Evolutionary conservation across 2,113 vertebrate genomes (phyloP).

Genomic region (Trachemys scripta): DNA sequence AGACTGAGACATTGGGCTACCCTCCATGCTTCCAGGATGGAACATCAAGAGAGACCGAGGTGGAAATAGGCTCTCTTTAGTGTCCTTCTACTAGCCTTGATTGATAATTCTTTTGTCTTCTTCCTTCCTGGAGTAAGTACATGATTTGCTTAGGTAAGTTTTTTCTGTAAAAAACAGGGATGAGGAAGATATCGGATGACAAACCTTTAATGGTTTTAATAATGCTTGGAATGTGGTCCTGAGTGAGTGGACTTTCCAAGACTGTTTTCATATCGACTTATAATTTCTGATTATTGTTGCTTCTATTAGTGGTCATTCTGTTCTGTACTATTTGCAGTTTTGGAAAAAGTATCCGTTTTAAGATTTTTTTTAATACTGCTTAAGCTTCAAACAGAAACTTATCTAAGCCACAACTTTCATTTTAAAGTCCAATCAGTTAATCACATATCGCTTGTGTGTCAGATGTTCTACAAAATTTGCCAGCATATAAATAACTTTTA

Average conservation of each 20-base stretch:
- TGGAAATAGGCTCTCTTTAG: too few relatives aligned
- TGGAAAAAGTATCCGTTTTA: neutral
- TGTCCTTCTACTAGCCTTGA: too few relatives aligned
- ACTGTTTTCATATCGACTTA: neutral
- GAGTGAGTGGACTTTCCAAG: neutral
- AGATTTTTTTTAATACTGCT: neutral
- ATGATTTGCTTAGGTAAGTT: neutral
- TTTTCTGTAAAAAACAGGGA: neutral
- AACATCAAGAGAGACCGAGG: too few relatives aligned
- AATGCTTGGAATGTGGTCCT: neutral
- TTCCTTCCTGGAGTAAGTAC: too few relatives aligned
- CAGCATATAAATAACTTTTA: neutral
- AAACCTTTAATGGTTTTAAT: neutral
- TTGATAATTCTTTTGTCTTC: too few relatives aligned
- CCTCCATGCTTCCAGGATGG: too few relatives aligned
- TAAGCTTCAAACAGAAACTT: neutral
- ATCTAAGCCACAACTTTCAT: neutral
- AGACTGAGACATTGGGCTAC: too few relatives aligned
- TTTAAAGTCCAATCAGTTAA: neutral
- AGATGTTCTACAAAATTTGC: neutral
- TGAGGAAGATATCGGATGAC: neutral
- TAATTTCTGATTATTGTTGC: neutral
- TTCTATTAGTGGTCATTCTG: neutral
- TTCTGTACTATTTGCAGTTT: neutral
- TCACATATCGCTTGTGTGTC: neutral